A percentile compares a stretch with the other conserved stretches of the same genome.
Evolutionary conservation across 2,797 vertebrate genomes (phyloP).

Genomic region (Falco concolor): DNA sequence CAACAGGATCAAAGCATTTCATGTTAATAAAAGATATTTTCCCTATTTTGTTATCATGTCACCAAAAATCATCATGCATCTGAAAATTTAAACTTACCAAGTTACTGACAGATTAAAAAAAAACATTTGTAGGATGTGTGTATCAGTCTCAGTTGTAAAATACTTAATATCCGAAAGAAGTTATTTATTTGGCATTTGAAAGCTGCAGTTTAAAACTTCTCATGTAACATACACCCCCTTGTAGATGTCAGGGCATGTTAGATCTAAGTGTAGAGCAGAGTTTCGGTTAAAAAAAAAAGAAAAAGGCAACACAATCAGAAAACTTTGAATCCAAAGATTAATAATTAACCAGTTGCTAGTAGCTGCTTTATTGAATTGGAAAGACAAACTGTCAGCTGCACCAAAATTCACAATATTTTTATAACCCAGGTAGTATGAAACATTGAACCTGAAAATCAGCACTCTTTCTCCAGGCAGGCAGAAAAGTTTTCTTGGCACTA

Average conservation of each 20-base stretch:
- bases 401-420: conserved; percentile 21
- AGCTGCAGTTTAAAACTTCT: not conserved
- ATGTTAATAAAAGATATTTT: not conserved
- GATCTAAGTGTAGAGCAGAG: not conserved
- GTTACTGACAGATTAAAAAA: not conserved
- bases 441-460: conserved; percentile 23
- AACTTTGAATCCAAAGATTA: not conserved
- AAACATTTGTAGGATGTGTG: not conserved
- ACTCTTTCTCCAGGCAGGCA: conserved; percentile 21
- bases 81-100: not conserved
- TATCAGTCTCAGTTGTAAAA: not conserved
- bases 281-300: not conserved
- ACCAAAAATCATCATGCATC: not conserved
- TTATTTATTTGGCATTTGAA: not conserved
- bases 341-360: conserved; percentile 11
- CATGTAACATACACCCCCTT: not conserved
- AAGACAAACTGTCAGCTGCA: not conserved
- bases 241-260: not conserved
- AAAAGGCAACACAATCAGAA: not conserved
- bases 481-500: conserved; percentile 23
- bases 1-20: not conserved
- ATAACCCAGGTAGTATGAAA: not conserved
- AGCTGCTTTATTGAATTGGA: conserved; percentile 3
- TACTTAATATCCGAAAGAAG: not conserved
- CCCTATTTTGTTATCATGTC: not conserved